Evolutionary conservation across 53 echinoderm and acorn worm genomes (phyloP), one percentile per base, ranked within the genome.

Genomic region (Holothuria leucospilota): DNA sequence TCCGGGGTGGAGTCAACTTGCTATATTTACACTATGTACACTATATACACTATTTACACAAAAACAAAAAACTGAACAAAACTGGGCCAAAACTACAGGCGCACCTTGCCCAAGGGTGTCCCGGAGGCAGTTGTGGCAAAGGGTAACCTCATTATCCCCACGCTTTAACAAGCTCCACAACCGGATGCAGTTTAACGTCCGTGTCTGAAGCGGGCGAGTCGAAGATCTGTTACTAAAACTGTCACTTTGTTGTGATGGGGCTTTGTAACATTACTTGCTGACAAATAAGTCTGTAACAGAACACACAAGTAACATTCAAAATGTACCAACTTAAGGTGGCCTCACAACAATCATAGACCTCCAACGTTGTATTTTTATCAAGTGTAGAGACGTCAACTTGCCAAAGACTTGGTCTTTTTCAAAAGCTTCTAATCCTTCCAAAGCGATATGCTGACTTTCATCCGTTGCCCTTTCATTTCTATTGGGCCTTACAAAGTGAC

Each of bases 351-450:
- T 23, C 23, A 23, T 72, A 9, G 72, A 72, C 72, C 72, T 72
- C 72, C 72, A 41, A 72, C 72, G 46, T 72, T 39, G 68, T 68
- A 18, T 29, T 34, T 23, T 16, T 68, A 68, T 34, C 68, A 39
- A 72, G 41, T 72, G 39, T 72, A 46, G 8, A 46, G 30, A 30
- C 40, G 72, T 72, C 72, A 72, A 72, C 56, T 72, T 72, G 49
- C 72, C 6, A 41, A 23, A 46, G 72, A 23, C 46, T 5, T 39
- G 71, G 18, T 20, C 16, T 42, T 72, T 72, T 46, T 72, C 46
- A 72, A 72, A 41, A 72, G 72, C 46, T 56, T 15, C 72, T 72
- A 72, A 72, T 72, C 72, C 72, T 72, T n/a, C 72, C 46, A 56
- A 56, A 72, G 46, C 40, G 72, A 46, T 72, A 38, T 21, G 34